These are phyloP conservation scores for Pyrrhia umbra DNA, from an alignment of 2,888 invertebrate genomes.

Conservation along the genomic window DNA sequence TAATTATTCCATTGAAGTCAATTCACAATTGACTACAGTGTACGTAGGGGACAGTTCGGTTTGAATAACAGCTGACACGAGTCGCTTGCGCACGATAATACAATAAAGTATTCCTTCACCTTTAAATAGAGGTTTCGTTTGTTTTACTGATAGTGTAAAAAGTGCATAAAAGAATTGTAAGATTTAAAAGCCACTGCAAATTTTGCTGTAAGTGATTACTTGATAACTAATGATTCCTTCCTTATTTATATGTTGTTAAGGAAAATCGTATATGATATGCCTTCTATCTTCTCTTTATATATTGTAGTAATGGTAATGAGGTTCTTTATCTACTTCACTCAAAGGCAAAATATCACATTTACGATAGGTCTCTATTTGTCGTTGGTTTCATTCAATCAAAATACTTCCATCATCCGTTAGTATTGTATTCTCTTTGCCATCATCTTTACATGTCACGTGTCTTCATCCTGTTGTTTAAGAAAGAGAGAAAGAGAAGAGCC, in stretches of 20 bases:
- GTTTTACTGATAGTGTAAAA: slow-evolving; percentile 35
- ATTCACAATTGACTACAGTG: slow-evolving; percentile 82
- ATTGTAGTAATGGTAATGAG: not conserved
- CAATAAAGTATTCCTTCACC: slow-evolving; percentile 8
- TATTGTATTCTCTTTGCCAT: no score
- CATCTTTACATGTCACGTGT: not conserved
- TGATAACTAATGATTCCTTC: not conserved
- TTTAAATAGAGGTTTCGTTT: not conserved
- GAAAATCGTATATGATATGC: not conserved
- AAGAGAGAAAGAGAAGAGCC: no score
- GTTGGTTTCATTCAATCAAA: no score
- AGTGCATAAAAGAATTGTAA: no score
- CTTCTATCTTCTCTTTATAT: no score
- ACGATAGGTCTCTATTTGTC: no score
- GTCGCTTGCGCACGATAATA: slow-evolving; percentile 59
- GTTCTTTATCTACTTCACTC: not conserved
- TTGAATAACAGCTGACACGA: slow-evolving; percentile 55
- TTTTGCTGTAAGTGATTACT: slow-evolving; percentile 20
- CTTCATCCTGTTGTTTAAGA: not conserved
- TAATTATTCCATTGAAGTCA: slow-evolving; percentile 87
- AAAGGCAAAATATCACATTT: not conserved
- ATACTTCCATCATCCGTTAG: not conserved
- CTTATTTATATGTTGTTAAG: not conserved
- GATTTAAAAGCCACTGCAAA: not conserved
- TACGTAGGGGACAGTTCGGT: slow-evolving; percentile 64